Percentiles rank a stretch among this genome's conserved stretches.
Evolutionary conservation across 2,797 vertebrate species (phyloP).

Genomic region (Gambelia wislizenii): DNA sequence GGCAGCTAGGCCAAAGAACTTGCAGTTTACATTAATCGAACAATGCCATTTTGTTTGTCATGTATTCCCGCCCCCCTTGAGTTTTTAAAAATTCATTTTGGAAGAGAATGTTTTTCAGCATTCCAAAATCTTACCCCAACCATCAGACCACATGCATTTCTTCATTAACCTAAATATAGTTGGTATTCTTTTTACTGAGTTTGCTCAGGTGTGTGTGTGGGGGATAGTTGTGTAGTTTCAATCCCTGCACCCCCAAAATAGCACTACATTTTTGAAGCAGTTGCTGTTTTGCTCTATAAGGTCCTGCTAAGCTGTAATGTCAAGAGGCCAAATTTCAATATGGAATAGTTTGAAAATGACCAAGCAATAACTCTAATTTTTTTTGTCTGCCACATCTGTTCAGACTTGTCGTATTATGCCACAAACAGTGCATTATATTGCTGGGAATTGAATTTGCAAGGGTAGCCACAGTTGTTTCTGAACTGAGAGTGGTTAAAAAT

Average conservation of each 20-base stretch:
- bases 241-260: background rate
- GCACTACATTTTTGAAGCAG: background rate
- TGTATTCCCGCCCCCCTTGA: background rate
- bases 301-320: background rate
- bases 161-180: background rate
- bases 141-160: background rate
- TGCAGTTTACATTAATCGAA: too few relatives aligned
- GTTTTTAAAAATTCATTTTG: background rate
- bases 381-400: conserved; percentile 5
- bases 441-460: conserved; percentile 29
- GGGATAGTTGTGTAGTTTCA: background rate
- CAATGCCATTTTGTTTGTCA: too few relatives aligned
- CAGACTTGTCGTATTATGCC: conserved; percentile 15
- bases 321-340: background rate
- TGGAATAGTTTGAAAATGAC: conserved; percentile 6
- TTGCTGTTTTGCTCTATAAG: background rate
- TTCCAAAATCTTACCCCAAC: background rate
- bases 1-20: too few relatives aligned
- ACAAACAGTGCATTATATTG: background rate
- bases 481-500: conserved; percentile 34
- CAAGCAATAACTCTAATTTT: conserved; percentile 26
- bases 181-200: background rate
- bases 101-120: background rate
- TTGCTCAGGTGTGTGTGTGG: background rate
- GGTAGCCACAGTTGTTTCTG: conserved; percentile 22